Conservation (phyloP, 2,797 vertebrate genomes). For the Astyanax mexicanus region DNA sequence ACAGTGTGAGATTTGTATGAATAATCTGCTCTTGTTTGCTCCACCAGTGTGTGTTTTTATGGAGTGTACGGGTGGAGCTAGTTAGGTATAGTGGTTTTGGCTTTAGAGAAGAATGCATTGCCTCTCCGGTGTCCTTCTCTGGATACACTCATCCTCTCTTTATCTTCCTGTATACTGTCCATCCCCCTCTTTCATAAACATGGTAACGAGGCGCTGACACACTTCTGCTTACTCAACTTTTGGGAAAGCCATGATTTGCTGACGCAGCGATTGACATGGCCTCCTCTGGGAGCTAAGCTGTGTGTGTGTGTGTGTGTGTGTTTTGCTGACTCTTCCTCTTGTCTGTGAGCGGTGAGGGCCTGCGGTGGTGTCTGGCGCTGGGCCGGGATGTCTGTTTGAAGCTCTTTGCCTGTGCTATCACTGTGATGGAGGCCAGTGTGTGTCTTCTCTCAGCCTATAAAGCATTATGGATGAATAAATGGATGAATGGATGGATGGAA, state of each 20-base stretch:
- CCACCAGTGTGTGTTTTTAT: slow-evolving; percentile 7
- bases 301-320: slow-evolving; percentile 23
- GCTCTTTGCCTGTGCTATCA: slow-evolving; percentile 22
- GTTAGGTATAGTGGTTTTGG: slow-evolving; percentile 32
- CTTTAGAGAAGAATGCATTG: not conserved
- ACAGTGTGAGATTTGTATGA: slow-evolving; percentile 36
- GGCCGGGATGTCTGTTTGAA: slow-evolving; percentile 33
- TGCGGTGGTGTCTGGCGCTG: slow-evolving; percentile 35
- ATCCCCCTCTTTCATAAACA: slow-evolving; percentile 24
- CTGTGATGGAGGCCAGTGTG: slow-evolving; percentile 50
- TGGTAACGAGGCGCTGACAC: slow-evolving; percentile 26
- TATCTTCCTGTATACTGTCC: not conserved
- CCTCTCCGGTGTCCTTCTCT: slow-evolving; percentile 10
- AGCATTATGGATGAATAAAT: slow-evolving; percentile 8
- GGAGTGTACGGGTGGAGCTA: slow-evolving; percentile 27
- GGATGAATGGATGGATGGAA: slow-evolving; percentile 23
- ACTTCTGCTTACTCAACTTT: slow-evolving; percentile 31
- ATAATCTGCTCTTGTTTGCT: slow-evolving; percentile 35
- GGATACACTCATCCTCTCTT: slow-evolving; percentile 8
- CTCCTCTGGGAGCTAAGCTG: slow-evolving; percentile 16
- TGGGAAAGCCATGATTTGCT: slow-evolving; percentile 26
- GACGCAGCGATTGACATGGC: slow-evolving; percentile 23
- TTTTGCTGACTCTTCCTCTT: slow-evolving; percentile 40
- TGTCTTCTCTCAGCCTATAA: slow-evolving; percentile 32
- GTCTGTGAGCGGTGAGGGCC: slow-evolving; percentile 38